Evolutionary conservation across 2,797 vertebrate species (phyloP), one percentile per base, ranked within the genome.

Genomic region (Peromyscus eremicus): DNA sequence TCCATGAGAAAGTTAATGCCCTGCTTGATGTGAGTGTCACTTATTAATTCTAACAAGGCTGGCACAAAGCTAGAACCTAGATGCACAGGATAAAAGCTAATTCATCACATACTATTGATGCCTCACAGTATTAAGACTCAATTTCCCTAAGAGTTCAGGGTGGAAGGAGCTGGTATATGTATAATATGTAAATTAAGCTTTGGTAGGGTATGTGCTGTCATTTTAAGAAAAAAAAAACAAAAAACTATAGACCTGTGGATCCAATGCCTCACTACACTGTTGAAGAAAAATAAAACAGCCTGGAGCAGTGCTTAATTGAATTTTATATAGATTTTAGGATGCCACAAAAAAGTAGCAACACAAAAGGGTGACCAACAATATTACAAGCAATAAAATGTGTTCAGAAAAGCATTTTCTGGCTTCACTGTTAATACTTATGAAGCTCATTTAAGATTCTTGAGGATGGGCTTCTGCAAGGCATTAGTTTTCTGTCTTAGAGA

Each of bases 241-340:
- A 91, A 52, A 4, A 0, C 55, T 87, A 60, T 23, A 5, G 29
- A 49, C 6, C 43, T 64, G 2, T n/a, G 60, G 64, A 92, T 71
- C 5, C 27, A 75, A 87, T 64, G 43, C n/a, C 29, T 80, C n/a
- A 92, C 1, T 8, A 43, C 25, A 75, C 49, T 75, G 6, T n/a
- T 86, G 23, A 82, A 92, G 43, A 80, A 95, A 97, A 94, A 57
- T 32, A 89, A 88, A 85, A 85, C n/a, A 73, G 9, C 3, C 32
- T 79, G 5, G 40, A 85, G 27, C 57, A 85, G 62, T 70, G 11
- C 23, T 73, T 43, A n/a, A 95, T 92, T 62, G 89, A 92, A 81
- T 49, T 32, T 25, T 32, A 52, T 71, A 85, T 79, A 84, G 71
- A 91, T 96, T 57, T 62, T 0, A 12, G 46, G n/a, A 77, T 82